A percentile compares a stretch with the other conserved stretches of the same genome.
Conservation (phyloP, 2,113 vertebrate genomes). For the human (Homo sapiens) region DNA sequence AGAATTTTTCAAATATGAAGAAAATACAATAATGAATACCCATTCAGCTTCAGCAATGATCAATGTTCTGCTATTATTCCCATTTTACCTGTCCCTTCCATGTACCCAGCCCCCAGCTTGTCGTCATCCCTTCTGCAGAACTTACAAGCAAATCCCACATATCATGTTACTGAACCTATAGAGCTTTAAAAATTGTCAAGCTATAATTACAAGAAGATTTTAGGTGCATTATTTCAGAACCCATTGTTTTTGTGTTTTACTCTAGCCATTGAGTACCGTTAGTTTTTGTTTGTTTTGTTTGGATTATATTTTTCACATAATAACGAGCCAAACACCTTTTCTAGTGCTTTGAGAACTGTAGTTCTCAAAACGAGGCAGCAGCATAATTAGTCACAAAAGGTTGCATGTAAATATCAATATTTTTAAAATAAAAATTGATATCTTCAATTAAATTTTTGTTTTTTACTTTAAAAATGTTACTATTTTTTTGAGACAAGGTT, state of each 20-base stretch:
- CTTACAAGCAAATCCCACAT: neutral
- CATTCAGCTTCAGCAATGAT: neutral
- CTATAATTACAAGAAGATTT: neutral
- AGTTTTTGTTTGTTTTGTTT: neutral
- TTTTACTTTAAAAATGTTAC: no score
- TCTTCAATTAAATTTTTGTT: conserved; percentile 4
- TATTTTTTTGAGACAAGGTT: no score
- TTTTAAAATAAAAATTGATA: neutral
- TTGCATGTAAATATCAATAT: neutral
- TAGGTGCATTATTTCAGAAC: neutral
- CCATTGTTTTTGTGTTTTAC: neutral
- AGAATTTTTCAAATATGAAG: conserved; percentile 27
- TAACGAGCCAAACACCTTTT: neutral
- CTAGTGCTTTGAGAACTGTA: neutral
- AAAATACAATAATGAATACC: neutral
- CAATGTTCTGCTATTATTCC: neutral
- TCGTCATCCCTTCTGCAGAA: neutral
- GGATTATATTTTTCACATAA: neutral
- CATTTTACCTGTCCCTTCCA: neutral
- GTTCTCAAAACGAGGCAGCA: neutral
- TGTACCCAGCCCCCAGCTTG: neutral
- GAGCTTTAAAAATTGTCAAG: neutral
- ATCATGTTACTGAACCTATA: neutral
- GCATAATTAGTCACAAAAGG: neutral
- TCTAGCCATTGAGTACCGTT: neutral